Percentiles rank a stretch among this genome's conserved stretches.
Evolutionary conservation across 2,888 invertebrate species (phyloP).

Genomic region (Hyposoter didymator): DNA sequence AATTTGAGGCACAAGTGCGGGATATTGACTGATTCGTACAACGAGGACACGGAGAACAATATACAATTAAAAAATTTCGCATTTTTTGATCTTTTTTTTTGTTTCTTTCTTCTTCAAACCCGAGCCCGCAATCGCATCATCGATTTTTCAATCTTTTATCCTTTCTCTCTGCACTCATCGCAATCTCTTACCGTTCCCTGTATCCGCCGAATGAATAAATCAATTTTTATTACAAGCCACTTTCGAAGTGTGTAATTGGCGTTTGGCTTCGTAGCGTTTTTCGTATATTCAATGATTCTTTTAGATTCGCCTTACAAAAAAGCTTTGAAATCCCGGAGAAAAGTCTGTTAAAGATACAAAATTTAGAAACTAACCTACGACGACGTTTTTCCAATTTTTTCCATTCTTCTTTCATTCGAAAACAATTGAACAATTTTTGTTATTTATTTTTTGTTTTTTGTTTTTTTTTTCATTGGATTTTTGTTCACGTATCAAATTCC

Average conservation of each 20-base stretch:
- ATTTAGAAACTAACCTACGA: constrained; percentile 44
- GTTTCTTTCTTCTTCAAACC: constrained; percentile 14
- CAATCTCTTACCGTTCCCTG: constrained; percentile 58
- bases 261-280: constrained; percentile 29
- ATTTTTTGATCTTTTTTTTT: background rate
- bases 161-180: constrained; percentile 1
- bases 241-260: constrained; percentile 31
- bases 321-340: constrained; percentile 22
- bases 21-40: constrained; percentile 51
- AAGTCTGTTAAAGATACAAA: constrained; percentile 47
- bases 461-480: constrained; percentile 19
- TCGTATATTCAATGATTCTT: constrained; percentile 19
- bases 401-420: constrained; percentile 17
- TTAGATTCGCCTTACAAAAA: constrained; percentile 2
- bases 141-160: background rate
- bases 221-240: constrained; percentile 58
- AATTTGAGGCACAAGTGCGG: constrained; percentile 52
- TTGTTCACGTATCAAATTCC: constrained; percentile 38
- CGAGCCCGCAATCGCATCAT: constrained; percentile 2
- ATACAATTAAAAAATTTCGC: constrained; percentile 25
- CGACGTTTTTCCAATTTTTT: constrained; percentile 26
- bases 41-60: constrained; percentile 47
- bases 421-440: constrained; percentile 28
- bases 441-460: background rate
- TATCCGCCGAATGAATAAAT: constrained; percentile 64